Evolutionary conservation across 1,140 invertebrate species (phyloP), one percentile per base, ranked within the genome.

Genomic region (Charaxes varanes): DNA sequence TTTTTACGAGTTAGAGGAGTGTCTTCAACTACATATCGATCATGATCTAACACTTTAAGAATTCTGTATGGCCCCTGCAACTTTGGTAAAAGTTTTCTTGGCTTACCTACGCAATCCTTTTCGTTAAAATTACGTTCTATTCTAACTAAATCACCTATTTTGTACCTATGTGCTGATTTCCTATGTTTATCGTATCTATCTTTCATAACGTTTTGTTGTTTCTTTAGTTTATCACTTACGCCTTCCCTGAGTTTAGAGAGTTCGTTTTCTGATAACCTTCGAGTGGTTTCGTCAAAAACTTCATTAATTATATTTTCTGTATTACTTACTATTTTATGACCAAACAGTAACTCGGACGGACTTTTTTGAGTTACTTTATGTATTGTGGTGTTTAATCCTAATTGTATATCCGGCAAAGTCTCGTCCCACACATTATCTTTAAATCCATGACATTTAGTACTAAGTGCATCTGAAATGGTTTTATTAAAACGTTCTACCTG

Each of bases 321-420:
- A 4, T 6, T 2, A 24, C 24, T 38, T 8, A 13, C 32, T 5
- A 59, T 24, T 18, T 48, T 64, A 22, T 34, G 57, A 0, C 57
- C 53, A 31, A 63, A 67, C 7, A 67, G 28, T 16, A 61, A 14
- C 19, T 62, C 53, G 0, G 53, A 60, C 0, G 59, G 59, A 12
- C 30, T 53, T 31, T 62, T 62, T 0, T 32, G 27, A 1, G 59
- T 66, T 3, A 43, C 41, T 35, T 65, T 59, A 26, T 57, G 33
- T 4, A 36, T 10, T 6, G 55, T 63, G 2, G 51, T 59, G 31
- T 66, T 62, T 7, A 66, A 35, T n/a, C 56, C 59, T 35, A 60
- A 17, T 16, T 62, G 59, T 4, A 62, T 45, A 12, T 55, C 38
- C 2, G 14, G n/a, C 12, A 63, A 14, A n/a, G 48, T 14, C 11